Evolutionary conservation across 2,888 invertebrate species (phyloP), one percentile per base, ranked within the genome.

Genomic region (Brachyopa scutellaris): DNA sequence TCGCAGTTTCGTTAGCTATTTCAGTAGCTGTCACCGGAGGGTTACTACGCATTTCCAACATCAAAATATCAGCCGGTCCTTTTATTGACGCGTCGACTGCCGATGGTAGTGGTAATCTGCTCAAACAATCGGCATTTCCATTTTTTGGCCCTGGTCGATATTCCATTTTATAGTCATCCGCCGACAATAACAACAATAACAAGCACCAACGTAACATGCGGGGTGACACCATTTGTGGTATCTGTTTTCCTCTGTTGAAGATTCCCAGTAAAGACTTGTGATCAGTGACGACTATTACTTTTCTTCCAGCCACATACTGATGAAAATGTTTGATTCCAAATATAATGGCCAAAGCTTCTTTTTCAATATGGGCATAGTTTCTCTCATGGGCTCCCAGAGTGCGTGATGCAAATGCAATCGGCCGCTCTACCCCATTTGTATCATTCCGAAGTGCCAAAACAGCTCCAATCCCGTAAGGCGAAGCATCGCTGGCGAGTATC

Each of bases 191-290:
- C 47, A 69, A 13, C n/a, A n/a, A n/a, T n/a, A n/a, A n/a, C n/a
- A n/a, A n/a, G 19, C 67, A 69, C 45, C 55, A 69, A 19, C 55
- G 67, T 21, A 67, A 42, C 67, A 55, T 67, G 4, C 40, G 40
- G 4, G 70, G 70, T 8, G 61, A 61, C 1, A 61, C 11, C 51
- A 61, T 61, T 53, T 53, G 38, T 11, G 69, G 69, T 31, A 70
- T 69, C 45, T 55, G 69, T 38, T 59, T 59, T 6, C 17, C 11
- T 19, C 26, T 45, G 21, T 70, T 51, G 19, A 61, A 61, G 36
- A 72, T 61, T 33, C 53, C 62, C 17, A 55, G 29, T 42, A 73
- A 36, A 13, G 73, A 64, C 19, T 57, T 62, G 36, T 73, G 64
- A 21, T 66, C 64, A 33, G 73, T 66, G 11, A 51, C 17, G 5